Percentiles rank a stretch among this genome's conserved stretches.
These are phyloP conservation scores for Microctonus aethiopoides DNA, from an alignment of 2,888 invertebrate genomes.

Conservation along the genomic window DNA sequence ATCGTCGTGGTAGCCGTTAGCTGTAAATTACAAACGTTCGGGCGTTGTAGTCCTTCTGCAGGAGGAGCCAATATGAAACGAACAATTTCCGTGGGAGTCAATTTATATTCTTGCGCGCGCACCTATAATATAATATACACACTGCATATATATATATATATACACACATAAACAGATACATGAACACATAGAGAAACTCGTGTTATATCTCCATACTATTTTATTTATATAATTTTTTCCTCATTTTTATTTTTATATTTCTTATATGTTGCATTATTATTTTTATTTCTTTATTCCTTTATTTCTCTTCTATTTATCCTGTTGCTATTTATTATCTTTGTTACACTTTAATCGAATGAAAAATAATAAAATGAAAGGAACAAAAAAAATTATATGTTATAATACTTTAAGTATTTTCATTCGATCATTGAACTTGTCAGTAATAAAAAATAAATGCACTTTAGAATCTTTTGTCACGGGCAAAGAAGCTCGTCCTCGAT, in stretches of 20 bases:
- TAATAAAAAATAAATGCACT: slow-evolving; percentile 7
- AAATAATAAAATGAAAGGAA: background rate
- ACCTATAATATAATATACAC: too few species aligned
- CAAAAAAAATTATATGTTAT: background rate
- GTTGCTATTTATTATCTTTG: background rate
- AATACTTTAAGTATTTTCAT: background rate
- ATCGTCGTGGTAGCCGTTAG: slow-evolving; percentile 20
- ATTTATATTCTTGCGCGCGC: slow-evolving; percentile 33
- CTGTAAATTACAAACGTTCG: slow-evolving; percentile 32
- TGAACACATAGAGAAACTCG: too few species aligned
- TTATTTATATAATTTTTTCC: too few species aligned
- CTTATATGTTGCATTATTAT: too few species aligned
- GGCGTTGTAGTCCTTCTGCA: slow-evolving; percentile 24
- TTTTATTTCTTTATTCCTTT: background rate
- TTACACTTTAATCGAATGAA: background rate
- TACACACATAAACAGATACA: background rate
- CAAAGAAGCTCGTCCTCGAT: slow-evolving; percentile 15
- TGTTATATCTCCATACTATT: background rate
- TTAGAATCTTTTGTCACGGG: slow-evolving; percentile 10
- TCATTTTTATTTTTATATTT: too few species aligned
- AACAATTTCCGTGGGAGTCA: slow-evolving; percentile 30
- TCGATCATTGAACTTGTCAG: slow-evolving; percentile 8
- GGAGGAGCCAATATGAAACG: slow-evolving; percentile 27
- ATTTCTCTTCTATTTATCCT: background rate
- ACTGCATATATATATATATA: slow-evolving; percentile 6